Evolutionary conservation across 2,797 vertebrate genomes (phyloP).

Genomic region (Enteromius anoplus): DNA sequence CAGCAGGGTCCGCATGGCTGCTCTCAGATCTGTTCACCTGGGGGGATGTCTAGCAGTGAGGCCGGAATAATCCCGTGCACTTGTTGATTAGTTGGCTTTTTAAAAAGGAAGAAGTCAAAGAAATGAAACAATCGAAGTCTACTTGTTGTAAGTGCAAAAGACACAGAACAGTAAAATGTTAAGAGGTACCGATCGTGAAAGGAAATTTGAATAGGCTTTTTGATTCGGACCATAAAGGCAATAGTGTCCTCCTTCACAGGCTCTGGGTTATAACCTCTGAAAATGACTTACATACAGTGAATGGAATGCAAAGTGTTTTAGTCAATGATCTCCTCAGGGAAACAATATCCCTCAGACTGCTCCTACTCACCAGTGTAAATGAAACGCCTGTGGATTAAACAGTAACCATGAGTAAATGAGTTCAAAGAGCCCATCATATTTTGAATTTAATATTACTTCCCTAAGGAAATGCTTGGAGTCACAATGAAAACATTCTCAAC

Average conservation of each 20-base stretch:
- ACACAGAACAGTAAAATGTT: slow-evolving; percentile 3
- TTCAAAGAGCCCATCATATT: slow-evolving; percentile 78
- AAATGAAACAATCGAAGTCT: neutral
- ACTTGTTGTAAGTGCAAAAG: slow-evolving; percentile 56
- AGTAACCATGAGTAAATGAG: slow-evolving; percentile 79
- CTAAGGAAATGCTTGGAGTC: slow-evolving; percentile 66
- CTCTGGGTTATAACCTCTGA: slow-evolving; percentile 52
- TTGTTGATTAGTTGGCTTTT: slow-evolving; percentile 77
- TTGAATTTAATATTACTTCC: slow-evolving; percentile 69
- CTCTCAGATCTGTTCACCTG: slow-evolving; percentile 71
- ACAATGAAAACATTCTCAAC: slow-evolving; percentile 54
- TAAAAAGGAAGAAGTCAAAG: neutral
- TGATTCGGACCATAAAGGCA: slow-evolving; percentile 32
- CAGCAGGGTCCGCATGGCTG: slow-evolving; percentile 79
- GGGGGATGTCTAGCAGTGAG: slow-evolving; percentile 72
- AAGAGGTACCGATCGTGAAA: slow-evolving; percentile 63
- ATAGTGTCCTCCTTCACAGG: slow-evolving; percentile 32
- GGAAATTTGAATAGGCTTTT: slow-evolving; percentile 55
- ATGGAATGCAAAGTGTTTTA: slow-evolving; percentile 62
- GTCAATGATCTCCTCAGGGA: slow-evolving; percentile 70
- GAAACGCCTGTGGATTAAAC: slow-evolving; percentile 75
- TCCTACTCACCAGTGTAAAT: slow-evolving; percentile 73
- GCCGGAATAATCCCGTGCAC: slow-evolving; percentile 74
- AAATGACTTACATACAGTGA: slow-evolving; percentile 58
- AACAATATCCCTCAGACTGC: slow-evolving; percentile 70